These are phyloP conservation scores for Sanderia malayensis DNA, from an alignment of 30 jellyfish, hydroid and myxozoan genomes.

Conservation along the genomic window DNA sequence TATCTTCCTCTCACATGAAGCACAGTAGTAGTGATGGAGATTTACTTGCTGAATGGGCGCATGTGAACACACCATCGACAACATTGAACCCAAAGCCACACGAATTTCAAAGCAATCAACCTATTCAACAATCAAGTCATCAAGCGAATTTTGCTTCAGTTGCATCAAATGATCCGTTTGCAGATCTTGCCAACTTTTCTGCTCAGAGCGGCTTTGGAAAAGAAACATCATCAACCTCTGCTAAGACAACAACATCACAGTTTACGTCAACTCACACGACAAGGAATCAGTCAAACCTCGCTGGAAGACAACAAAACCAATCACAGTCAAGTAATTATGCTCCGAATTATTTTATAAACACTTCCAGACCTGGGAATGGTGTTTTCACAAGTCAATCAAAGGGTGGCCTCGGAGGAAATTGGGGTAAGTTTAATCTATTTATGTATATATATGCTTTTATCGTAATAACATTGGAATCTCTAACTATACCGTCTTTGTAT, in stretches of 20 bases:
- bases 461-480: too few relatives aligned
- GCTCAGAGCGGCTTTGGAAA: background rate
- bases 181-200: conserved; percentile 63
- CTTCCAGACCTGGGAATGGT: conserved; percentile 33
- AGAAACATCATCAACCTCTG: background rate
- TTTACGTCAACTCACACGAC: background rate
- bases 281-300: conserved; percentile 7
- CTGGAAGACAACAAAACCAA: conserved; percentile 13
- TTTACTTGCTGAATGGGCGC: conserved; percentile 53
- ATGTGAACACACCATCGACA: conserved; percentile 21
- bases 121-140: background rate
- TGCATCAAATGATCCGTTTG: conserved; percentile 68
- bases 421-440: conserved; percentile 69
- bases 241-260: background rate
- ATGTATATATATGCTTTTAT: too few relatives aligned
- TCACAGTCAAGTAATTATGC: conserved; percentile 14
- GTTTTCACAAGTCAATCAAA: conserved; percentile 33
- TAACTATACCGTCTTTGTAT: too few relatives aligned
- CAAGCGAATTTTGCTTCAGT: background rate
- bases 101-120: background rate
- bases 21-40: conserved; percentile 68
- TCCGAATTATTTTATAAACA: conserved; percentile 42
- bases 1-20: conserved; percentile 19
- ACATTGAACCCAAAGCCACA: conserved; percentile 28
- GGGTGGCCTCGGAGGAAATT: conserved; percentile 54